Percentiles rank a stretch among this genome's conserved stretches.
Conservation (phyloP, 1,140 invertebrate species). For the Camponotus vicinus region DNA sequence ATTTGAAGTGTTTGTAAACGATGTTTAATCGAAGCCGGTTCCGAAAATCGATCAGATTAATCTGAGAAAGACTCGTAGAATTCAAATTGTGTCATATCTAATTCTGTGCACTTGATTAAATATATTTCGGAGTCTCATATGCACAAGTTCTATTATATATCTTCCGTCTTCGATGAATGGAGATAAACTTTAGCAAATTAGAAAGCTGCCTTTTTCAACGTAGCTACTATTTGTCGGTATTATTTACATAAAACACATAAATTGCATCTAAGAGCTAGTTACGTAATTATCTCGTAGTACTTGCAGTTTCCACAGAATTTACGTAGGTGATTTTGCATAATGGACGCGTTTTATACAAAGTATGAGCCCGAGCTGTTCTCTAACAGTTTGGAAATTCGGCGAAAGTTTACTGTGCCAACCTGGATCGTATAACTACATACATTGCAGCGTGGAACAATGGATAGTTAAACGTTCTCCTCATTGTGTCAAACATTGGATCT, state of each 20-base stretch:
- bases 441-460: constrained; percentile 32
- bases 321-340: constrained; percentile 54
- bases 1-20: not conserved
- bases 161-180: constrained; percentile 22
- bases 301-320: constrained; percentile 45
- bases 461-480: constrained; percentile 5
- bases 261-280: constrained; percentile 26
- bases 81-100: constrained; percentile 9
- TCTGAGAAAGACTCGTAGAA: not conserved
- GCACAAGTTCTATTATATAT: not conserved
- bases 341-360: constrained; percentile 51
- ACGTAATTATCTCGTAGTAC: constrained; percentile 51
- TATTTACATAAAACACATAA: constrained; percentile 28
- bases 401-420: constrained; percentile 44
- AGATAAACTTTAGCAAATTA: constrained; percentile 5
- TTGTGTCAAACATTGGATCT: constrained; percentile 19
- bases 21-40: not conserved
- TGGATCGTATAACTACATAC: constrained; percentile 34
- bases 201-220: no score
- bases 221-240: constrained; percentile 18
- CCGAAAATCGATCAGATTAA: not conserved
- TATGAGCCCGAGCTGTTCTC: constrained; percentile 31
- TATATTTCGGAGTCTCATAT: constrained; percentile 17
- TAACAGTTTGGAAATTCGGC: constrained; percentile 57
- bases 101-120: not conserved